These are phyloP conservation scores for Schlechtendalia chinensis DNA, from an alignment of 1,140 invertebrate genomes.

Conservation along the genomic window DNA sequence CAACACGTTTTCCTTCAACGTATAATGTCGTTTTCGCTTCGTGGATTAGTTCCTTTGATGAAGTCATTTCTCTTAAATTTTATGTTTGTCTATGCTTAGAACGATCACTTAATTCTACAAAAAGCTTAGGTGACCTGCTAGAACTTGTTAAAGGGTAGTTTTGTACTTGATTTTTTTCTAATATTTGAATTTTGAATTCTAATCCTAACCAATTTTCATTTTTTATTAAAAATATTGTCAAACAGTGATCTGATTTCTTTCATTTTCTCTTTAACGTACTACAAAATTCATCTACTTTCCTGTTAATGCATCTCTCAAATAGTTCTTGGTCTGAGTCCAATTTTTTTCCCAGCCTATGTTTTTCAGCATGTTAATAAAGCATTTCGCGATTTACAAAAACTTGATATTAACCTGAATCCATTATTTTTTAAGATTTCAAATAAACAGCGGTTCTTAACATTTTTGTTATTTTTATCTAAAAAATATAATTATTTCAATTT, in stretches of 20 bases:
- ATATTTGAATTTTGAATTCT: background rate
- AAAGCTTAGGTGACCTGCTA: conserved; percentile 1
- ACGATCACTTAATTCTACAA: background rate
- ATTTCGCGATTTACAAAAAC: background rate
- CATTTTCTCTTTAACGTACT: conserved; percentile 8
- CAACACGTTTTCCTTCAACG: background rate
- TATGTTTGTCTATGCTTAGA: conserved; percentile 2
- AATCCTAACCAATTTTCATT: background rate
- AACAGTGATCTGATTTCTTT: background rate
- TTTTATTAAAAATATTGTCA: too few relatives aligned
- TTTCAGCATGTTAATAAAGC: background rate
- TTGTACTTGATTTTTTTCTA: background rate
- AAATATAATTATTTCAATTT: too few relatives aligned
- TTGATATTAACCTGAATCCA: background rate
- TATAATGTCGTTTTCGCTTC: conserved; percentile 5
- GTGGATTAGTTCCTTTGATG: background rate
- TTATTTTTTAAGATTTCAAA: conserved; percentile 9
- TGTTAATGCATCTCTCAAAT: background rate
- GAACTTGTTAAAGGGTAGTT: background rate
- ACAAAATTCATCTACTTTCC: conserved; percentile 6
- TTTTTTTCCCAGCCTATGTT: background rate
- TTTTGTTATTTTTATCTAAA: background rate
- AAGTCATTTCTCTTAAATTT: background rate
- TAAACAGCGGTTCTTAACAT: conserved; percentile 1
- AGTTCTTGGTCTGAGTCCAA: background rate